Evolutionary conservation across 2,797 vertebrate species (phyloP).

Genomic region (Platyrinchus mystaceus): DNA sequence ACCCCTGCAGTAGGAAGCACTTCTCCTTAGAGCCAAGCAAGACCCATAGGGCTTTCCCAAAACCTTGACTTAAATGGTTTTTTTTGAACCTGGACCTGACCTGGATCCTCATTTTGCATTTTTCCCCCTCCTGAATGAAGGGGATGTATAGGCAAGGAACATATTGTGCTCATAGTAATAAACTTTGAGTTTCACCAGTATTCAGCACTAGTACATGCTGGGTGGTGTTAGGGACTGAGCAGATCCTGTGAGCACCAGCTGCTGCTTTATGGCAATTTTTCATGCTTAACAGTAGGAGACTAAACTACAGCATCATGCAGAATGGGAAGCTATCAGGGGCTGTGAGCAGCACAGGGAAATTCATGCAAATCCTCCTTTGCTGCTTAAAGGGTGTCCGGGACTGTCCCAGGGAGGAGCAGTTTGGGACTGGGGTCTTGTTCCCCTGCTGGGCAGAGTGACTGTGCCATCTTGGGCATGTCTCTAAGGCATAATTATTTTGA

Average conservation of each 20-base stretch:
- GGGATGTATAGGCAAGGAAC: not conserved
- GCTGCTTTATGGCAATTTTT: slow-evolving; percentile 43
- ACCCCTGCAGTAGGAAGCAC: not conserved
- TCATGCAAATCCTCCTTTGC: not conserved
- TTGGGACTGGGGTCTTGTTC: no score
- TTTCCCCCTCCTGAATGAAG: not conserved
- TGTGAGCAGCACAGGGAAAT: not conserved
- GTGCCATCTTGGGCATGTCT: not conserved
- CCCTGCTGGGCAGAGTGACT: not conserved
- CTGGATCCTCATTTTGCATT: not conserved
- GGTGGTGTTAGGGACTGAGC: slow-evolving; percentile 22
- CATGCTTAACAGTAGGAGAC: slow-evolving; percentile 41
- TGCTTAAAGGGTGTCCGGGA: not conserved
- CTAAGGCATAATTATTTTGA: not conserved
- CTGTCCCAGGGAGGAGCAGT: not conserved
- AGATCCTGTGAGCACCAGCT: slow-evolving; percentile 25
- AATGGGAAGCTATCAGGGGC: not conserved
- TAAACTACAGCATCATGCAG: not conserved
- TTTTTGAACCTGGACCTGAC: not conserved
- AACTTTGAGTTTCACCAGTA: slow-evolving; percentile 40
- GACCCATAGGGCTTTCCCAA: not conserved
- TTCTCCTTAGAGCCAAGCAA: not conserved
- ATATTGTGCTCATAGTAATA: not conserved
- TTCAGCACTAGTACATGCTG: slow-evolving; percentile 38
- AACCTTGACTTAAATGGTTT: not conserved